Base-by-base conservation (phyloP, 2,888 invertebrate genomes). In the Chrysodeixis includens region DNA sequence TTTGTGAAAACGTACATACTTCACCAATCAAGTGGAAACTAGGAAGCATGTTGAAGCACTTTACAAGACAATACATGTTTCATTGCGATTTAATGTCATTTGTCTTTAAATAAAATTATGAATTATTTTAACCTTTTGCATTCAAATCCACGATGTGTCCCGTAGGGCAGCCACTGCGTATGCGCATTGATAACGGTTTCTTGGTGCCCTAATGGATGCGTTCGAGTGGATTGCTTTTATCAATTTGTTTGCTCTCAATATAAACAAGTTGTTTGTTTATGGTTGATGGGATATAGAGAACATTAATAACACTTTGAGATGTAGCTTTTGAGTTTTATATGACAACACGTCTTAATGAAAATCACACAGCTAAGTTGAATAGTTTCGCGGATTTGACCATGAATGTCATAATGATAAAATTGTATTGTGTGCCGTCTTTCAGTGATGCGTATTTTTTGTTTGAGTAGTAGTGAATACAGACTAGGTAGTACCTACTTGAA, bases 211-310 rank as follows among this genome's bases (percentile, higher is more conserved):
- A 72, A 72, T 72, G 72, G 68, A 68, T 51, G 54, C 35, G 49
- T 26, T 60, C 44, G 56, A 71, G 63, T 71, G 72, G 63, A 71
- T 63, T 68, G 56, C 59, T 71, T 44, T 60, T 60, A 63, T 63
- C 56, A 63, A 60, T 63, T 71, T 49, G 67, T 67, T 59, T 49
- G 71, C 57, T 46, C 67, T 67, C 46, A 68, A 56, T 57, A 55
- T 54, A 71, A 62, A 58, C 62, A 59, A 35, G 57, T 71, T 52
- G 22, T 22, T n/a, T 58, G n/a, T 52, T 51, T n/a, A 51, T 20
- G 40, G 49, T 30, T 61, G 61, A 12, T 54, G 49, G 20, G 14
- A 46, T 59, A 53, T 69, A 59, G 46, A 52, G 40, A 40, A 20
- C 35, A 22, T 16, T 30, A 60, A 49, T 40, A 46, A 26, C 30